phyloP scores from a whole-genome alignment of 2,888 invertebrate genomes.

The Metallyticus violacea region DNA sequence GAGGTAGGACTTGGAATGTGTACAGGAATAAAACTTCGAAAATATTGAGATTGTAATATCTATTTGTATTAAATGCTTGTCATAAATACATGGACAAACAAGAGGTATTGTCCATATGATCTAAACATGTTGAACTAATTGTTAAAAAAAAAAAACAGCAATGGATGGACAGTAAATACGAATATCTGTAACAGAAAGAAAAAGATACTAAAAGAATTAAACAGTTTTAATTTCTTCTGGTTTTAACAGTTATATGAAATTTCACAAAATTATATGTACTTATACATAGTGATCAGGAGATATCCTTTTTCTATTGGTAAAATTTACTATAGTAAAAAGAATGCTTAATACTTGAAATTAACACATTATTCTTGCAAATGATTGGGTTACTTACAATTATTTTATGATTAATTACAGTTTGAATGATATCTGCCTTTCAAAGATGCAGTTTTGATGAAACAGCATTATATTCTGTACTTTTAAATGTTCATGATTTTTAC shows the following conservation, averaged over 20 bases:
- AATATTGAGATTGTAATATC: background rate
- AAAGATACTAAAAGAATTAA: background rate
- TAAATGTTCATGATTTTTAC: background rate
- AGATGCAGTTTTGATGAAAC: background rate
- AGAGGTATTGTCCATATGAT: slow-evolving; percentile 23
- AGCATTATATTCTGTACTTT: background rate
- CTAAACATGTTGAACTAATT: background rate
- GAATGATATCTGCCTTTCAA: background rate
- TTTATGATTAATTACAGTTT: background rate
- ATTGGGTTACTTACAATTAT: background rate
- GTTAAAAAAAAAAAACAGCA: background rate
- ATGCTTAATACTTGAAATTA: background rate
- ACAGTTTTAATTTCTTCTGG: background rate
- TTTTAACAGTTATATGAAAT: background rate
- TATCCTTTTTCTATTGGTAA: background rate
- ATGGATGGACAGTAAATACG: background rate
- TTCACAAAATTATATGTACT: background rate
- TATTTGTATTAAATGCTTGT: slow-evolving; percentile 21
- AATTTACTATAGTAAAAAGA: background rate
- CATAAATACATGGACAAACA: slow-evolving; percentile 25
- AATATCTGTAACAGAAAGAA: background rate
- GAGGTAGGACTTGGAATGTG: background rate
- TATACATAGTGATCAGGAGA: background rate
- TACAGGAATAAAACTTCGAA: background rate
- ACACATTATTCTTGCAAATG: background rate